Percentiles rank a stretch among this genome's conserved stretches.
These are phyloP conservation scores for Heliconius hortense DNA, from an alignment of 2,888 invertebrate genomes.

Conservation along the genomic window DNA sequence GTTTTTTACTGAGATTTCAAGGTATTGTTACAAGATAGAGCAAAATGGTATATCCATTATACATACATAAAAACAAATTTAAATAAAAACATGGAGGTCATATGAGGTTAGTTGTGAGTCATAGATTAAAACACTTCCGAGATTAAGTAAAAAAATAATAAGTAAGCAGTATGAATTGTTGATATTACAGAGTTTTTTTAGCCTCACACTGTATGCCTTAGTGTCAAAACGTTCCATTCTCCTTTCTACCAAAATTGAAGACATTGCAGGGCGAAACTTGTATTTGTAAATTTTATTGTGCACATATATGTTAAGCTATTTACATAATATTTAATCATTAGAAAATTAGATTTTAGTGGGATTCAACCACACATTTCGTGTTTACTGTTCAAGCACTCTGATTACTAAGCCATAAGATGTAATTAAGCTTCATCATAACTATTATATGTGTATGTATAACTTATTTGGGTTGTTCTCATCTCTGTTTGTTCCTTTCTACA, in stretches of 20 bases:
- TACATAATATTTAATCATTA: no score
- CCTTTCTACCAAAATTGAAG: no score
- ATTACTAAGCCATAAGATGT: neutral
- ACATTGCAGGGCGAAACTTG: no score
- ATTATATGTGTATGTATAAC: neutral
- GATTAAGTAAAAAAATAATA: neutral
- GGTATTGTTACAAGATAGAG: constrained; percentile 1
- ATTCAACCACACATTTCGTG: neutral
- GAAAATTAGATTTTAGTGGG: neutral
- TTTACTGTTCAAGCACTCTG: neutral
- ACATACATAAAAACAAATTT: constrained; percentile 11
- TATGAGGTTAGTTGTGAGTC: constrained; percentile 8
- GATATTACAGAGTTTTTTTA: neutral
- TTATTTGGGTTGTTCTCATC: neutral
- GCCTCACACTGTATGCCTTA: neutral
- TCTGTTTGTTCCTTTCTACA: neutral
- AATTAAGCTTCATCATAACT: neutral
- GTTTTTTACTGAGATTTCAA: neutral
- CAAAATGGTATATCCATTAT: constrained; percentile 7
- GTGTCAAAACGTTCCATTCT: no score
- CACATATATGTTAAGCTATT: no score
- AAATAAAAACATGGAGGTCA: constrained; percentile 20
- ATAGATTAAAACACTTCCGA: neutral
- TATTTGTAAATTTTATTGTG: no score
- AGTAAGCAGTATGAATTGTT: neutral